Percentiles rank a stretch among this genome's conserved stretches.
These are phyloP conservation scores for Chloropsis cyanopogon DNA, from an alignment of 2,113 vertebrate genomes.

Conservation along the genomic window DNA sequence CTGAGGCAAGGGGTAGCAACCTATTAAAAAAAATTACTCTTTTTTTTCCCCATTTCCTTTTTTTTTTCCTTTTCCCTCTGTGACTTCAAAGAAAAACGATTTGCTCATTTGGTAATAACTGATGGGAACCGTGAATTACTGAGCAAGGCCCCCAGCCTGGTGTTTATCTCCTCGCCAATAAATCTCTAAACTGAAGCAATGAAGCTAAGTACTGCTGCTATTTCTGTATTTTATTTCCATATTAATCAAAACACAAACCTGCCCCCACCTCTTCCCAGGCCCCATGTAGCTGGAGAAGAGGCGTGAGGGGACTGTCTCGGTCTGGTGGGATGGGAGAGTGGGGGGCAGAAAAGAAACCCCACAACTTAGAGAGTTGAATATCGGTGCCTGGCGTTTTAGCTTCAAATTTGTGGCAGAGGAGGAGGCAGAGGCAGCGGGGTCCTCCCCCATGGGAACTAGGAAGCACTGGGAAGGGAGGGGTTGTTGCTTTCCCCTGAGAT, in stretches of 20 bases:
- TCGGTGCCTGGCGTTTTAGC: background rate
- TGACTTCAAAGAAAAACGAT: constrained; percentile 40
- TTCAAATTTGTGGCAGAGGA: background rate
- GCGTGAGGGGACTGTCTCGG: rapidly evolving
- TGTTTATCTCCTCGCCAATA: constrained; percentile 63
- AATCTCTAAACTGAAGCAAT: constrained; percentile 64
- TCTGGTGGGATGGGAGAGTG: too few relatives aligned
- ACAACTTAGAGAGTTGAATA: background rate
- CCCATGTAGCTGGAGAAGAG: background rate
- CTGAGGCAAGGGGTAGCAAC: background rate
- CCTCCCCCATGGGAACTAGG: background rate
- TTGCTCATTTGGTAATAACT: constrained; percentile 62
- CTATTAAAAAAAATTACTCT: background rate
- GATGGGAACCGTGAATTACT: constrained; percentile 36
- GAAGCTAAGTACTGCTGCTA: constrained; percentile 58
- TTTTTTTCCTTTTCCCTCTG: background rate
- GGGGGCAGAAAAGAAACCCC: background rate
- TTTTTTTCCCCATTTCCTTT: rapidly evolving
- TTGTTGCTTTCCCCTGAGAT: background rate
- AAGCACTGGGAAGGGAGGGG: background rate
- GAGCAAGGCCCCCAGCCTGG: constrained; percentile 26
- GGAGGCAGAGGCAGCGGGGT: rapidly evolving
- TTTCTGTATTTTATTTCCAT: constrained; percentile 67
- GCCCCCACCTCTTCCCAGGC: background rate
- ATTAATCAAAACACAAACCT: constrained; percentile 61